Evolutionary conservation across 2,888 invertebrate genomes (phyloP).

Genomic region (Ashinkailepas kermadecensis): DNA sequence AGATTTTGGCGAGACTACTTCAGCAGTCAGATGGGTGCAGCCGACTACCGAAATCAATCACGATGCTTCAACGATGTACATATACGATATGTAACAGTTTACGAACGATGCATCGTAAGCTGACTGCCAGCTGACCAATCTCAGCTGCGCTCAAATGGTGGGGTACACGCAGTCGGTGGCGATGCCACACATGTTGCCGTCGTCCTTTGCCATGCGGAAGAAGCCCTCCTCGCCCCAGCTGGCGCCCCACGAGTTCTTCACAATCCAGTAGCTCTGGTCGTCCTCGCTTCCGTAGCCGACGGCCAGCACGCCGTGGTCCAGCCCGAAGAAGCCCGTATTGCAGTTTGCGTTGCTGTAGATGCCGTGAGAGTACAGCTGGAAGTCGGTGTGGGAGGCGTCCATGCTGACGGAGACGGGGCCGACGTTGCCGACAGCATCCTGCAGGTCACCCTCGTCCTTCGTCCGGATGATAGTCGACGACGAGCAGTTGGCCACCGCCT

Average conservation of each 20-base stretch:
- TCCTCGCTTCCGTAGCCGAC: conserved; percentile 6
- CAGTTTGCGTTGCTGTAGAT: not conserved
- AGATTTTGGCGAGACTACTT: too few relatives aligned
- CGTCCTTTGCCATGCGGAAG: not conserved
- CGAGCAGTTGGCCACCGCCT: not conserved
- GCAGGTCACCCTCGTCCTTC: not conserved
- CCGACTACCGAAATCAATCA: too few relatives aligned
- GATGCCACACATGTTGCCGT: not conserved
- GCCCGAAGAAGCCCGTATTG: not conserved
- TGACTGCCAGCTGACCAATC: too few relatives aligned
- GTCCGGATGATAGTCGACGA: not conserved
- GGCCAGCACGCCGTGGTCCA: conserved; percentile 19
- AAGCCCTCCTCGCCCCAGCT: conserved; percentile 10
- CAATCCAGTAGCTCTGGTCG: not conserved
- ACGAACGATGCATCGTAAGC: too few relatives aligned
- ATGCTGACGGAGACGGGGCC: conserved; percentile 2
- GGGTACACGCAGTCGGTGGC: conserved; percentile 1
- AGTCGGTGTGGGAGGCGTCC: not conserved
- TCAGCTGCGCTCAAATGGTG: not conserved
- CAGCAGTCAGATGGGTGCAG: too few relatives aligned
- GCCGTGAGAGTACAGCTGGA: conserved; percentile 2
- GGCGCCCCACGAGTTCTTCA: conserved; percentile 18
- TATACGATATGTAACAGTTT: too few relatives aligned
- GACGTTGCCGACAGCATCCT: not conserved
- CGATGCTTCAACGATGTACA: too few relatives aligned